phyloP scores from a whole-genome alignment of 2,888 invertebrate genomes.

The Laothoe populi region DNA sequence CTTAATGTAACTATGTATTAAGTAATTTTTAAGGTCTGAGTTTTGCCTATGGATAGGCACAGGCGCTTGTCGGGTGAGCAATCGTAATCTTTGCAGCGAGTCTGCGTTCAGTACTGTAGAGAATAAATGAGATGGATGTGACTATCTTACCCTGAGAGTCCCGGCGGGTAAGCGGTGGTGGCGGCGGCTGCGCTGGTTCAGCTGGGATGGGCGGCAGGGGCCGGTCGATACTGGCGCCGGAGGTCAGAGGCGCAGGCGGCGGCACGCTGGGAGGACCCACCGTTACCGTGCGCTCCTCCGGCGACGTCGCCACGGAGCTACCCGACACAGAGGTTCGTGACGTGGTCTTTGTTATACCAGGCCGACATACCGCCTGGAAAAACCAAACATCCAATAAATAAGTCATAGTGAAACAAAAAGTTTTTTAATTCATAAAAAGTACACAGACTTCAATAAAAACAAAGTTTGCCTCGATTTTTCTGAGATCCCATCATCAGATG shows the following conservation, averaged over 20 bases:
- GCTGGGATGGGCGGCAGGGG: conserved; percentile 87
- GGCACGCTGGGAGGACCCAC: conserved; percentile 72
- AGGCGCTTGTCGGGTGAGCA: no score
- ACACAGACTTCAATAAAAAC: no score
- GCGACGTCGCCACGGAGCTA: conserved; percentile 79
- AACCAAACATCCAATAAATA: not conserved
- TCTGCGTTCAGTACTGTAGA: no score
- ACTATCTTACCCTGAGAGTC: conserved; percentile 88
- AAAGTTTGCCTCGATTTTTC: no score
- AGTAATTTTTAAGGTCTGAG: no score
- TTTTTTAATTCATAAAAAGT: no score
- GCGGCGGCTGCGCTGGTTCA: conserved; percentile 78
- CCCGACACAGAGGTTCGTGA: conserved; percentile 79
- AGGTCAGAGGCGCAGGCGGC: conserved; percentile 70
- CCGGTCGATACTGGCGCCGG: conserved; percentile 79
- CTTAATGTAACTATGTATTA: no score
- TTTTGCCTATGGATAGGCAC: no score
- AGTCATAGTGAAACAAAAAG: no score
- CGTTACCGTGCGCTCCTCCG: conserved; percentile 64
- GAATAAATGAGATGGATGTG: not conserved
- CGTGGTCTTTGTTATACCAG: conserved; percentile 72
- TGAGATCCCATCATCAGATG: no score
- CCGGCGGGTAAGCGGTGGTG: conserved; percentile 82
- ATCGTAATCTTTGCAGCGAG: no score
- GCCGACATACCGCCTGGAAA: conserved; percentile 75